Evolutionary conservation across 2,888 invertebrate species (phyloP), one percentile per base, ranked within the genome.

Genomic region (Drosophila dives): DNA sequence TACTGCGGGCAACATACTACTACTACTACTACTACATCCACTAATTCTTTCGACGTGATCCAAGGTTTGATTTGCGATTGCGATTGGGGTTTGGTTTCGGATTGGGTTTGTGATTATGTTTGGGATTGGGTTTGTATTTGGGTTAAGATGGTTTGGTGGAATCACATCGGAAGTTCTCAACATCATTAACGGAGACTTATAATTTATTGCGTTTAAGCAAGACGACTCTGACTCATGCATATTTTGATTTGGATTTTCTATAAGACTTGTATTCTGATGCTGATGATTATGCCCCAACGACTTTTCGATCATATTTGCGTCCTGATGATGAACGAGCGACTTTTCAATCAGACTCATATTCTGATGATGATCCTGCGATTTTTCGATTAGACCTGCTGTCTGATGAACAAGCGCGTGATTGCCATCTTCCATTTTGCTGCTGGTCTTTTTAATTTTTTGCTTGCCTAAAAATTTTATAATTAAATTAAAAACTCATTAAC

Each of bases 391-490:
- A 48, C 58, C 29, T 36, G 72, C 33, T 29, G 63, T 38, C 48
- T 55, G 55, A n/a, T 55, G 66, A 63, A 60, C 64, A 51, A 64
- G 23, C n/a, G 50, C 11, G 38, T 62, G 71, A 63, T 64, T 78
- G 53, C 40, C 75, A 40, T 71, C 54, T 42, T 77, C 77, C 77
- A 77, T 77, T 17, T 64, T 75, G 12, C 6, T 20, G 20, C 8
- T 15, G 26, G 23, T 29, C 23, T 60, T 51, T 51, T 45, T 23
- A 23, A 45, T 15, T 29, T 23, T 51, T 32, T 20, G 26, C 66
- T 42, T 61, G 45, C 62, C 79, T 78, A 60, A 17, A 60, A 66
- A 26, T 23, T 17, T 56, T 26, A 61, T 45, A 38, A 50, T 29
- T 32, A 55, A 17, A 40, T 34, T 34, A 36, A 23, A 23, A 23